phyloP scores from a whole-genome alignment of 2,888 invertebrate species.

The Adelphocoris suturalis region DNA sequence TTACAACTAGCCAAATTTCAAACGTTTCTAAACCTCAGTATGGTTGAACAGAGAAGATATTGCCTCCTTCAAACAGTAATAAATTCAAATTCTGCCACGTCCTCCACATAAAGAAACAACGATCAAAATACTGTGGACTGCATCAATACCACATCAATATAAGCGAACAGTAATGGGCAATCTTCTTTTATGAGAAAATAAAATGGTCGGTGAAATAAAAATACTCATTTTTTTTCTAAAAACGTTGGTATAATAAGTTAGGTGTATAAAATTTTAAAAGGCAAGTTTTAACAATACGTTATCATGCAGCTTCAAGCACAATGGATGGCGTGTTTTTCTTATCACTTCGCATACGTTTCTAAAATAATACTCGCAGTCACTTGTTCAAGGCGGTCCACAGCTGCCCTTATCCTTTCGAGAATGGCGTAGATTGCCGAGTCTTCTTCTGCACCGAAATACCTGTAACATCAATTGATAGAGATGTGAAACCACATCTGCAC shows the following conservation, averaged over 20 bases:
- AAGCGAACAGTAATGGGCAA: too few species aligned
- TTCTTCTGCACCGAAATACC: constrained; percentile 70
- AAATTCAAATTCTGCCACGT: too few species aligned
- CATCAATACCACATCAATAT: too few species aligned
- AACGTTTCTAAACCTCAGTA: too few species aligned
- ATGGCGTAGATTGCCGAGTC: constrained; percentile 73
- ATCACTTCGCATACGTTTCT: not conserved
- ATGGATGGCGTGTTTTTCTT: constrained; percentile 1
- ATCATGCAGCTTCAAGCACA: not conserved
- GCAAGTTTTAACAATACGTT: not conserved
- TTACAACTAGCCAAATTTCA: too few species aligned
- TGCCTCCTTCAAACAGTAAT: too few species aligned
- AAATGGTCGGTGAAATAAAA: not conserved
- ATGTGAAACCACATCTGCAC: too few species aligned
- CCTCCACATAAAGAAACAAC: too few species aligned
- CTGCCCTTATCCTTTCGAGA: constrained; percentile 70
- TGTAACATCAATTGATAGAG: constrained; percentile 19
- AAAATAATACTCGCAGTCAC: constrained; percentile 57
- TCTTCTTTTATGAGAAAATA: not conserved
- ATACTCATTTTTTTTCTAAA: not conserved
- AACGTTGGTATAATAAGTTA: not conserved
- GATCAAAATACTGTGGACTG: too few species aligned
- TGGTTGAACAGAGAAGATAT: too few species aligned
- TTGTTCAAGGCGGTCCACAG: constrained; percentile 73
- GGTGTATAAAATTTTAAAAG: constrained; percentile 1